Evolutionary conservation across 2,113 vertebrate genomes (phyloP).

Genomic region (Nettapus auritus): DNA sequence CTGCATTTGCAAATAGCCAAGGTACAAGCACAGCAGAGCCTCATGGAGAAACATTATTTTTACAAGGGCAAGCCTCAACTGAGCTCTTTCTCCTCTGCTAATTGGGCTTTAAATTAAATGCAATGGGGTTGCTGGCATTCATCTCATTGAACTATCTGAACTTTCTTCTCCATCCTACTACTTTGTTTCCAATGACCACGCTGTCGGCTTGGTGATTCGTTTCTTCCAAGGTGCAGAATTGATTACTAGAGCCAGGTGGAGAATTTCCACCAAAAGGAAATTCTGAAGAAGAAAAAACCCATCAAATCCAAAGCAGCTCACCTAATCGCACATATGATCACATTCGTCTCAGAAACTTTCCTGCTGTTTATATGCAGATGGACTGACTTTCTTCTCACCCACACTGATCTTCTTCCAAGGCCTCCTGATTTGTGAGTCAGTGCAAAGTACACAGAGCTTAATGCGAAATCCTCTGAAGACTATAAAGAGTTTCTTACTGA

Average conservation of each 20-base stretch:
- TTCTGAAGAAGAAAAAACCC: neutral
- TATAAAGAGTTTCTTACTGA: neutral
- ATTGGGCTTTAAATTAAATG: conserved; percentile 50
- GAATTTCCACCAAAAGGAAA: neutral
- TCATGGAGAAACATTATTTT: neutral
- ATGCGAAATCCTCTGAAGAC: neutral
- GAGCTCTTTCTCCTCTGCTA: conserved; percentile 54
- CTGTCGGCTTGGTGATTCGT: neutral
- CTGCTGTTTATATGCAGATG: neutral
- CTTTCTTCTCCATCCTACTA: neutral
- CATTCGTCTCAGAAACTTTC: neutral
- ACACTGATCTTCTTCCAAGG: neutral
- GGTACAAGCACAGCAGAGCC: neutral
- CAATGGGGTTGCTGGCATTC: neutral
- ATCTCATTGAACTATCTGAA: neutral
- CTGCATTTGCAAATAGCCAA: neutral
- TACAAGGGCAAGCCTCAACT: neutral
- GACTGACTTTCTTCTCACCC: neutral
- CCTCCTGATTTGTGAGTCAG: neutral
- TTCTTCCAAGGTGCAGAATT: neutral
- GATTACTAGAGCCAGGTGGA: neutral
- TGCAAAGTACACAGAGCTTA: neutral
- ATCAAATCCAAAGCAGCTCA: neutral
- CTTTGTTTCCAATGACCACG: neutral
- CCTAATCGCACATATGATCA: neutral